Base-by-base conservation (phyloP, 2,113 vertebrate genomes). In the Calypte anna region DNA sequence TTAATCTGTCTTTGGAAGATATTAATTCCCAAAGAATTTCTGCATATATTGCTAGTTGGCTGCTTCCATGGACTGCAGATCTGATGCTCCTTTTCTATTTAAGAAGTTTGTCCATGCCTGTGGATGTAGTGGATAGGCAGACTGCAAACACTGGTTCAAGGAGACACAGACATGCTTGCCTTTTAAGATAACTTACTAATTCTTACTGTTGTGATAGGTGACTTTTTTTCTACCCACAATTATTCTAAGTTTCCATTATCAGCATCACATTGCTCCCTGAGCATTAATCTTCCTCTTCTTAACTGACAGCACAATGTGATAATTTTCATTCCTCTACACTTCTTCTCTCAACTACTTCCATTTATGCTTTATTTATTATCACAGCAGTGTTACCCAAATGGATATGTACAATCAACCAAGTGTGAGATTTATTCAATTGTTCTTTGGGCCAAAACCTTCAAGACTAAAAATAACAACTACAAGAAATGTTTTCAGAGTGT, bases 221-320 rank as follows among this genome's bases (percentile, higher is more conserved):
- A 94, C 76, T 83, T 83, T 61, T 94, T 82, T 92, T 79, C 40
- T 81, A 72, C 73, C 58, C 54, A 62, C 69, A 92, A 94, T 96
- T 97, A 96, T 93, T 95, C 93, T 88, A 94, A 95, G 88, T 82
- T 96, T 94, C 95, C 78, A 94, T 91, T 96, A 97, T 96, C 94
- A 93, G 92, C 79, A 90, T 79, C 8, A 0, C 66, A 73, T 88
- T 95, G 82, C 67, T 94, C 91, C 91, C 70, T 55, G 62, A 86
- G 54, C 96, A 96, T 96, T 97, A 95, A 96, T 96, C 94, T 95
- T 93, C 91, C 82, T 94, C 90, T 63, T 86, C 88, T 88, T 94
- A 94, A 90, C 82, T 86, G 95, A 97, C 93, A 94, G 93, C 79
- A 78, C 88, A 96, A 94, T 80, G 94, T 93, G 94, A 95, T 96